Evolutionary conservation across 2,888 invertebrate species (phyloP), one percentile per base, ranked within the genome.

Genomic region (Heliconius charithonia): DNA sequence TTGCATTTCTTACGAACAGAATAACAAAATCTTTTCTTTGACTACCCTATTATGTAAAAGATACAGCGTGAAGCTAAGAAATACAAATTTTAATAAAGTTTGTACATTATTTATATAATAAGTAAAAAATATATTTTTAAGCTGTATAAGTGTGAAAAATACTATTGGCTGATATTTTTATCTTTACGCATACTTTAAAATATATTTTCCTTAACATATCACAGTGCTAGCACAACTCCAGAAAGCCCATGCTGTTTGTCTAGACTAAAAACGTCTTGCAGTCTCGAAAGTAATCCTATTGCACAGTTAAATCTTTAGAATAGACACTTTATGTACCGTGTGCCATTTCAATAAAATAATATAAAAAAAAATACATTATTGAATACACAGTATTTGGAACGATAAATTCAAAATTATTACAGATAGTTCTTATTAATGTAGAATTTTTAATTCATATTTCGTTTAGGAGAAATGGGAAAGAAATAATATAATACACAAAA

Each of bases 171-270:
- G 22, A 22, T 51, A 51, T 22, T 51, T 51, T 51, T 51, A 51
- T 51, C 51, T 22, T 51, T 22, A 9, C 51, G 0, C 19, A 29
- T 59, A 59, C 59, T 59, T 59, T 29, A 89, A 90, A 91, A 89
- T 91, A 89, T 89, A 84, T 82, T 87, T 86, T 88, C 87, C 89
- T 90, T 88, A 89, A 90, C 90, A 91, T 86, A 86, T 87, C 87
- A 85, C 84, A 84, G 86, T 88, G 91, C 92, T 90, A 91, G 86
- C 88, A 89, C 90, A 93, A 93, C 93, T 93, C 93, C 92, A 83
- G 86, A 91, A 90, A 89, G 91, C 91, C 89, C 90, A 85, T 86
- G 86, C 89, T 92, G 93, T 94, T 93, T 93, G 91, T 93, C 92
- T 93, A 91, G 91, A 90, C 90, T 90, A 87, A 89, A 88, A 91